These are phyloP conservation scores for Sycobia sp. DNA, from an alignment of 1,140 invertebrate species.

Conservation along the genomic window DNA sequence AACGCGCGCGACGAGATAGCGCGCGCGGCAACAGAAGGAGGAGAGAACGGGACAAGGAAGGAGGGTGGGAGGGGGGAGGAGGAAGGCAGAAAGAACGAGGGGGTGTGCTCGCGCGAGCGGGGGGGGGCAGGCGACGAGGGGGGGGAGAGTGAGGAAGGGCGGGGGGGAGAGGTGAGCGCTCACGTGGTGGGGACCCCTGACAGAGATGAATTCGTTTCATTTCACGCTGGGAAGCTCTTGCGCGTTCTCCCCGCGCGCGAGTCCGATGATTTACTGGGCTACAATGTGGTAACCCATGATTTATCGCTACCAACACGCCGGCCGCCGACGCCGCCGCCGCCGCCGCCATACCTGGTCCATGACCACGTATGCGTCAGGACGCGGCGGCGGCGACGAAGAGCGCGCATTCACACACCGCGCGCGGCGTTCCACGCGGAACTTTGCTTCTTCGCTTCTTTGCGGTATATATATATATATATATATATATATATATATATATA, in stretches of 20 bases:
- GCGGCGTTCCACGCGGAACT: conserved; percentile 20
- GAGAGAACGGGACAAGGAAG: not conserved
- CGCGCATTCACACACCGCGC: conserved; percentile 17
- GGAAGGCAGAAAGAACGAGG: conserved; percentile 44
- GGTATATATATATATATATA: no score
- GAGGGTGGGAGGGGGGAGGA: conserved; percentile 43
- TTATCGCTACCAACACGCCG: conserved; percentile 63
- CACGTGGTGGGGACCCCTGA: conserved; percentile 51
- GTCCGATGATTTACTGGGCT: conserved; percentile 70
- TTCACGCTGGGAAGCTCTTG: conserved; percentile 67
- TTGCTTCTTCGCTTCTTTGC: conserved; percentile 35
- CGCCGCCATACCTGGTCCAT: conserved; percentile 33
- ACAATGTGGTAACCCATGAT: conserved; percentile 73
- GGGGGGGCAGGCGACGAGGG: conserved; percentile 43
- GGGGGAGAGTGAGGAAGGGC: conserved; percentile 45
- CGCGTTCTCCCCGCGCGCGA: conserved; percentile 61
- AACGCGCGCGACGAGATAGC: conserved; percentile 30
- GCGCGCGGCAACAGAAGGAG: conserved; percentile 43
- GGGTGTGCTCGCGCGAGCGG: conserved; percentile 30
- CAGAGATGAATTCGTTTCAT: conserved; percentile 65
- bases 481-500: no score
- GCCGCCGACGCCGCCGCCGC: conserved; percentile 18
- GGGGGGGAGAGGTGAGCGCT: conserved; percentile 48
- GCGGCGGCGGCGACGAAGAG: not conserved
- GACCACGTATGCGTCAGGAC: conserved; percentile 30